Base-by-base conservation (phyloP, 2,888 invertebrate species). In the Amitus sp. region DNA sequence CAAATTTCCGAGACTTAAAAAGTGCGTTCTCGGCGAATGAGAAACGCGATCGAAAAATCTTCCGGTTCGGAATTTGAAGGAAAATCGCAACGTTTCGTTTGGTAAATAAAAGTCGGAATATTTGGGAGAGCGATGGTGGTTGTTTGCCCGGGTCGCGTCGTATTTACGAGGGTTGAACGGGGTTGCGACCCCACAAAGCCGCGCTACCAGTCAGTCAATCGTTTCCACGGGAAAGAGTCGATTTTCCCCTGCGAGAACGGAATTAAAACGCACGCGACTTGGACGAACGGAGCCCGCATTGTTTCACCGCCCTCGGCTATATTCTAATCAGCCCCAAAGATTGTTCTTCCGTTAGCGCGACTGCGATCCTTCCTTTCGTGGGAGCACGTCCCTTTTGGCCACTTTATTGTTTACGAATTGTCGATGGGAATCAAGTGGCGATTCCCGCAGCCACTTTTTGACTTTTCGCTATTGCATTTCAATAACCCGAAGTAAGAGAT, bases 211-310 rank as follows among this genome's bases (percentile, higher is more conserved):
- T 73, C 73, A 74, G 73, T 75, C 74, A 73, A 73, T 74, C 72
- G 73, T 73, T 70, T 66, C 63, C 68, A 62, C 63, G 62, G 52
- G 23, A 30, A 34, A 46, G 40, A 50, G 50, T 46, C 42, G 17
- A 37, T 49, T 48, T 28, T 48, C 37, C 47, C 45, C 13, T 15
- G 69, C 55, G 62, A 70, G 60, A 73, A 69, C 62, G 65, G 69
- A 77, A 78, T 77, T 75, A 74, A 77, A 75, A 74, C 70, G 72
- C 72, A 75, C 74, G 71, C 73, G 72, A 66, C 66, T 64, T 34
- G 27, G 49, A 55, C 62, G 58, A 56, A 53, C 64, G 37, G 28
- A 60, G 62, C 57, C 63, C 55, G 63, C 64, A 71, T 69, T 71
- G 69, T 72, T 73, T 71, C 70, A 53, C 55, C 65, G 51, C 66